Percentiles rank a stretch among this genome's conserved stretches.
Conservation (phyloP, 1,140 invertebrate species). For the Plodia interpunctella region DNA sequence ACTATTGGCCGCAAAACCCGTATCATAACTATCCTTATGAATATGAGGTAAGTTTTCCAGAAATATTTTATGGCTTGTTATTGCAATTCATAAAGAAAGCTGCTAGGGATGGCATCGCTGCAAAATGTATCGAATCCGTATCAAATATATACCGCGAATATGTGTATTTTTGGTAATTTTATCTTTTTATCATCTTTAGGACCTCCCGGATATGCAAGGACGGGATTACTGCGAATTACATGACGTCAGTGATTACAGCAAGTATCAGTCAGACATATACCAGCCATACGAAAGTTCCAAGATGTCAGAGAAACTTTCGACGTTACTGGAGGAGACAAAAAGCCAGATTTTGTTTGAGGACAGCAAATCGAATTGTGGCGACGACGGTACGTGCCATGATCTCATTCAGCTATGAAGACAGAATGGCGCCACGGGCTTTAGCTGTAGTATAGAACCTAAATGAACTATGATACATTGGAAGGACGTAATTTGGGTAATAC, state of each 20-base stretch:
- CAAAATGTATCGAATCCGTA: too few relatives aligned
- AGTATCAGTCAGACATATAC: background rate
- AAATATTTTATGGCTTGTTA: too few relatives aligned
- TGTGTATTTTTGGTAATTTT: too few relatives aligned
- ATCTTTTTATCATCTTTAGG: slow-evolving; percentile 21
- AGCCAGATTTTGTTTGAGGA: slow-evolving; percentile 57
- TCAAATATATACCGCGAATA: too few relatives aligned
- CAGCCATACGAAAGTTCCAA: background rate
- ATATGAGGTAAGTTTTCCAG: slow-evolving; percentile 16
- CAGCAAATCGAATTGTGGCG: slow-evolving; percentile 28
- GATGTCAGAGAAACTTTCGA: background rate
- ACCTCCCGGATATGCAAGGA: slow-evolving; percentile 23
- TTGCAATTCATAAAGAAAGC: too few relatives aligned
- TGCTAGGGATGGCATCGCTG: too few relatives aligned
- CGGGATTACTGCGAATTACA: slow-evolving; percentile 27
- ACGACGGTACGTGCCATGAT: slow-evolving; percentile 31
- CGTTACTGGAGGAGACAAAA: slow-evolving; percentile 46
- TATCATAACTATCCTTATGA: slow-evolving; percentile 12
- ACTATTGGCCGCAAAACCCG: too few relatives aligned
- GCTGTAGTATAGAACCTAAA: background rate
- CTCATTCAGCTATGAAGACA: background rate
- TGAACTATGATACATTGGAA: too few relatives aligned
- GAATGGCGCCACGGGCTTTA: background rate
- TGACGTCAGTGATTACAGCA: slow-evolving; percentile 15
- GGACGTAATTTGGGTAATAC: too few relatives aligned